Conservation (phyloP, 2,797 vertebrate species). For the Lepilemur septentrionalis region DNA sequence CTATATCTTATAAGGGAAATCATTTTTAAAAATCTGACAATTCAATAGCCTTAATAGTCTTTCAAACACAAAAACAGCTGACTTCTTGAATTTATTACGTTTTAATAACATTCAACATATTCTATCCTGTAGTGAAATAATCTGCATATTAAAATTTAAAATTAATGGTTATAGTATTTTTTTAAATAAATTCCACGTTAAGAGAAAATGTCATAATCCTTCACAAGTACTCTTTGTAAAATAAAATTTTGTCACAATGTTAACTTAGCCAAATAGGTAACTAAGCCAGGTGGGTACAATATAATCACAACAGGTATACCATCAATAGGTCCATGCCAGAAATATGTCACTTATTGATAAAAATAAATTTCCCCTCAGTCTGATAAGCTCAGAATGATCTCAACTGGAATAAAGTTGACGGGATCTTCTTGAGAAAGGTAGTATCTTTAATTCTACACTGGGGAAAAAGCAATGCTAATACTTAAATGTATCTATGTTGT, state of each 20-base stretch:
- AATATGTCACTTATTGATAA: neutral
- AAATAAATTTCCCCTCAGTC: neutral
- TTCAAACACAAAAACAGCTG: neutral
- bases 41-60: neutral
- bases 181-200: neutral
- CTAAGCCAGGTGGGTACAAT: neutral
- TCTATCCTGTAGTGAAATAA: neutral
- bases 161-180: neutral
- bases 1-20: neutral
- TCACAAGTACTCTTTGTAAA: neutral
- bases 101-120: neutral
- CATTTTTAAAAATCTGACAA: neutral
- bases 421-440: neutral
- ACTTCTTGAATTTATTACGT: neutral
- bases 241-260: neutral
- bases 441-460: neutral
- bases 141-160: constrained; percentile 24
- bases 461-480: neutral
- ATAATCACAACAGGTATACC: neutral
- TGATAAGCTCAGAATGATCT: neutral
- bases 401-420: neutral
- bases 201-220: constrained; percentile 27
- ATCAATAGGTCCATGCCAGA: neutral
- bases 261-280: constrained; percentile 27
- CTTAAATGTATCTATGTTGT: neutral